Evolutionary conservation across 2,888 invertebrate genomes (phyloP), one percentile per base, ranked within the genome.

Genomic region (Pseudoips prasinana): DNA sequence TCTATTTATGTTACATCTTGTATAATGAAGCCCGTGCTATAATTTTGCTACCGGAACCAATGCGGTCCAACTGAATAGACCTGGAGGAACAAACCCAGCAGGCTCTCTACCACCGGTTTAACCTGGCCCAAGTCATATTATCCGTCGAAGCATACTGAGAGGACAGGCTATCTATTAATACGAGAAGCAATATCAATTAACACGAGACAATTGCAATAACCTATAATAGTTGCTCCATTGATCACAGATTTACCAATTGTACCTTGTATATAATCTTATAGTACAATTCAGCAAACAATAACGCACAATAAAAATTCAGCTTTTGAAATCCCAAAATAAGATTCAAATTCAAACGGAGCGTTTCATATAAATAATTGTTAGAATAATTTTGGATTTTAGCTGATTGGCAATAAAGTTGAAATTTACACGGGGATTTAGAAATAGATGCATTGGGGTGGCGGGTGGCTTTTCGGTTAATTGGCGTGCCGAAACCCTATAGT

Each of bases 381-480:
- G 26, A 25, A 17, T 8, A 19, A 47, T 29, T 37, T 19, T 19
- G 7, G 10, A 7, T 25, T 51, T 33, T 47, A 33, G 34, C 27
- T 29, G 29, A 14, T 28, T 18, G 8, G 8, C 10, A n/a, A 36
- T 37, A 44, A 37, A 37, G 54, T 45, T 40, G 31, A 27, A 25
- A 35, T 53, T 50, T 11, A 9, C 22, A 10, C 3, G 24, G 5
- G 20, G 25, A 39, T 24, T 45, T 39, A 20, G 33, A 0, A 34
- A 37, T 25, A 29, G 28, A 34, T 40, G 44, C 42, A 48, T 44
- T 29, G 8, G 25, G 36, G 31, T 20, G 29, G 41, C 7, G 20
- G 38, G 29, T 29, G 34, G 41, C 27, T 48, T 39, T 60, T 49
- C 39, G 32, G 42, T 53, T 66, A 62, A 64, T 64, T 62, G 64